phyloP scores from a whole-genome alignment of 1,140 invertebrate species.

The Zaprionus nigranus region DNA sequence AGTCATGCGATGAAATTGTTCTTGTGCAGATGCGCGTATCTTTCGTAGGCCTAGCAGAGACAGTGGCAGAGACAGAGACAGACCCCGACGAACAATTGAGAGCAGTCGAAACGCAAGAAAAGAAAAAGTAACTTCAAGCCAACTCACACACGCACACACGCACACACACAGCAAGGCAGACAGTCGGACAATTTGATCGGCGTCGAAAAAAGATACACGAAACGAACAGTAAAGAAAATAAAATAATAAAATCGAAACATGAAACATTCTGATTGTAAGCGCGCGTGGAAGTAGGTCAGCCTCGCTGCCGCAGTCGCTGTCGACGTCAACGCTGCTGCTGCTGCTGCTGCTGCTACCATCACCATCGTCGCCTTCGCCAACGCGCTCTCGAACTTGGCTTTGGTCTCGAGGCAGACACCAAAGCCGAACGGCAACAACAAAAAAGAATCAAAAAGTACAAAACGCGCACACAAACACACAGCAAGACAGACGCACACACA shows the following conservation, averaged over 20 bases:
- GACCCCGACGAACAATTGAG: constrained; percentile 70
- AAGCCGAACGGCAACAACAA: constrained; percentile 54
- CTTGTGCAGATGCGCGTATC: constrained; percentile 64
- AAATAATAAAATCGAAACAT: constrained; percentile 84
- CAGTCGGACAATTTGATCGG: constrained; percentile 32
- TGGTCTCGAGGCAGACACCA: constrained; percentile 57
- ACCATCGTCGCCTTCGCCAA: neutral
- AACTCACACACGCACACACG: constrained; percentile 24
- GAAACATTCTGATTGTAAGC: constrained; percentile 84
- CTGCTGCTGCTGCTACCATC: constrained; percentile 7
- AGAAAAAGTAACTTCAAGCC: constrained; percentile 80
- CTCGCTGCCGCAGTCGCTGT: constrained; percentile 26
- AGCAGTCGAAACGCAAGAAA: constrained; percentile 73
- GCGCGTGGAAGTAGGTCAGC: constrained; percentile 76
- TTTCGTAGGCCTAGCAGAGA: constrained; percentile 70
- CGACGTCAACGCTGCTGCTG: constrained; percentile 24
- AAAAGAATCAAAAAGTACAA: constrained; percentile 36
- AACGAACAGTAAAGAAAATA: constrained; percentile 77
- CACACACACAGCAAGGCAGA: constrained; percentile 12
- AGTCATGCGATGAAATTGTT: constrained; percentile 77
- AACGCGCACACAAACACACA: constrained; percentile 23
- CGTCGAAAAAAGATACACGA: constrained; percentile 76
- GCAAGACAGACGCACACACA: constrained; percentile 25
- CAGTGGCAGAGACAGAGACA: neutral
- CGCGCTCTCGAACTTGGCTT: constrained; percentile 71